Evolutionary conservation across 2,113 vertebrate species (phyloP).

Genomic region (Enhydra lutris): DNA sequence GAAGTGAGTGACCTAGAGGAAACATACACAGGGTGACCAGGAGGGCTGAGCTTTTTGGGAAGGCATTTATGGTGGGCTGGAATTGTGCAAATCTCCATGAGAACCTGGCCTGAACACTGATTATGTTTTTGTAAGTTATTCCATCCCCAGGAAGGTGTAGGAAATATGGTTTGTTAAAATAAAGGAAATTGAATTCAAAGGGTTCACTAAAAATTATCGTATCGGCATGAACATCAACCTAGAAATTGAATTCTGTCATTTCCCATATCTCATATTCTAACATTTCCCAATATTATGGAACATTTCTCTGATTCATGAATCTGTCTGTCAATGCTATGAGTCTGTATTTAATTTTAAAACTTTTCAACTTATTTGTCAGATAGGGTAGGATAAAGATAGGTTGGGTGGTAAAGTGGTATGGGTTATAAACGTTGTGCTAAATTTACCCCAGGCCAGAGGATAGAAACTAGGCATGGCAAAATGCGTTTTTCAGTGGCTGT

Average conservation of each 20-base stretch:
- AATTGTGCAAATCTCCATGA: constrained; percentile 32
- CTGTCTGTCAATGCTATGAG: constrained; percentile 27
- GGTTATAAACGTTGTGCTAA: not conserved
- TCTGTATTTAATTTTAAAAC: constrained; percentile 42
- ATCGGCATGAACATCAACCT: constrained; percentile 53
- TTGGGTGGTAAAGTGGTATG: not conserved
- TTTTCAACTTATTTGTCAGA: constrained; percentile 21
- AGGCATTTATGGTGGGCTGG: constrained; percentile 22
- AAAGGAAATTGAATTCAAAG: constrained; percentile 68
- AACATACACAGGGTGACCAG: not conserved
- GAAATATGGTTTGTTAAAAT: constrained; percentile 74
- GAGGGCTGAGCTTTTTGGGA: constrained; percentile 28
- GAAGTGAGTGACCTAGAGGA: not conserved
- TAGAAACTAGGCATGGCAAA: not conserved
- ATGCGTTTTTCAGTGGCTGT: constrained; percentile 17
- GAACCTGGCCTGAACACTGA: constrained; percentile 54
- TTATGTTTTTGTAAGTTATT: constrained; percentile 53
- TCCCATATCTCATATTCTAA: constrained; percentile 49
- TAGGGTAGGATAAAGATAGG: not conserved
- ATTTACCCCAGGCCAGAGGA: constrained; percentile 6
- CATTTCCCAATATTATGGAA: constrained; percentile 38
- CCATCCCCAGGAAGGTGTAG: constrained; percentile 64
- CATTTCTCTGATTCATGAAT: constrained; percentile 37
- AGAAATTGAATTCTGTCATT: constrained; percentile 65
- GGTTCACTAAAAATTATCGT: constrained; percentile 65